phyloP scores from a whole-genome alignment of 2,797 vertebrate genomes.

The Neopelma chrysocephalum region DNA sequence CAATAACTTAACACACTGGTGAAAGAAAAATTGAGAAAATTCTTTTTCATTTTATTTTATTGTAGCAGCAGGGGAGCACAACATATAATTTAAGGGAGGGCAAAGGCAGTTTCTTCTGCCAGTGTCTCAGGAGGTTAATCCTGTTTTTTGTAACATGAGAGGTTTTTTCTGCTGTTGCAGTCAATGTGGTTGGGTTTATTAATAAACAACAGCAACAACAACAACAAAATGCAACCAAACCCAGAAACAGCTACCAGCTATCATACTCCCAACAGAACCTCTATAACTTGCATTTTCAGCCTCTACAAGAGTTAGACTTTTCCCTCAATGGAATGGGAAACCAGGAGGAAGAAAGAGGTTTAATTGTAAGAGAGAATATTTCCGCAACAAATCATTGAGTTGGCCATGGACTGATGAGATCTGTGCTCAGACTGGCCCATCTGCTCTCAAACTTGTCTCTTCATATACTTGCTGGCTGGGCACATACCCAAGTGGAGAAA shows the following conservation, averaged over 20 bases:
- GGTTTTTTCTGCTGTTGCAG: not conserved
- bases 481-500: not conserved
- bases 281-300: not conserved
- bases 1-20: slow-evolving; percentile 45
- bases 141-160: not conserved
- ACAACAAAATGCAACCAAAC: not conserved
- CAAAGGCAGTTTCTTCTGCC: slow-evolving; percentile 6
- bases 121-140: slow-evolving; percentile 36
- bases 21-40: slow-evolving; percentile 52
- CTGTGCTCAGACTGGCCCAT: not conserved
- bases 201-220: not conserved
- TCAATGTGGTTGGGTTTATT: not conserved
- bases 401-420: not conserved
- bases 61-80: slow-evolving; percentile 1
- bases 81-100: slow-evolving; percentile 27
- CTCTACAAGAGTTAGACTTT: not conserved
- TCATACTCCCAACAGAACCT: not conserved
- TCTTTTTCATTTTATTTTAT: slow-evolving; percentile 41
- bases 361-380: not conserved
- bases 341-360: not conserved
- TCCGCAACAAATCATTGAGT: not conserved
- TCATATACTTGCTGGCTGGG: not conserved
- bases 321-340: not conserved
- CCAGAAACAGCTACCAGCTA: not conserved
- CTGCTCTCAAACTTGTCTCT: not conserved